Base-by-base conservation (phyloP, 2,797 vertebrate species). In the Rachycentron canadum region DNA sequence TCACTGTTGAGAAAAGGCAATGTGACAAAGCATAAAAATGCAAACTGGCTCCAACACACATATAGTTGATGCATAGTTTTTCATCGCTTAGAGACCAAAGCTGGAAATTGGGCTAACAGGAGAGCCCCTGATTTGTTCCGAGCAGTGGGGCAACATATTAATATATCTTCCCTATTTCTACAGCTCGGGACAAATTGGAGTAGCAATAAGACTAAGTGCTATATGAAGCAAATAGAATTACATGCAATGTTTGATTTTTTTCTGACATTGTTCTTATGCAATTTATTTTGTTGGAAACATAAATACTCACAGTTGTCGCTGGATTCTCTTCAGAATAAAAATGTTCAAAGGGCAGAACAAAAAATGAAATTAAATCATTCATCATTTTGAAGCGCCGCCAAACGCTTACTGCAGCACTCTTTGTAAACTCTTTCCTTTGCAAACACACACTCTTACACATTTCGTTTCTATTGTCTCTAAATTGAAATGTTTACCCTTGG, bases 351-450 rank as follows among this genome's bases (percentile, higher is more conserved):
- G 69, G 86, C 80, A 86, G 76, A 91, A 91, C 83, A 90, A 88
- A 89, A 91, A 53, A 69, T 73, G 23, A 88, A 91, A 93, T 94
- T 86, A 93, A 93, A 88, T 86, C 81, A 88, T 94, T 91, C 45
- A 88, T 93, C 89, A 93, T 87, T 82, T 45, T 86, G 85, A 90
- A 84, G 71, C 25, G 1, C 73, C 32, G 23, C 69, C 81, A 84
- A 79, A 87, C 60, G 81, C 78, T 64, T 67, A 70, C 53, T 76
- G 87, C 49, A 66, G 73, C 28, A 53, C 57, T 73, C 69, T 74
- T 74, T 50, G 32, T 75, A 80, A 76, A 63, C 40, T 65, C 62
- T 30, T 11, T 50, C 30, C 17, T 26, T 66, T 36, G 7, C 34
- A 64, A 45, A 60, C 65, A 62, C 38, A 14, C 13, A 40, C 7